Evolutionary conservation across 2,888 invertebrate species (phyloP).

Genomic region (Dryocosmus kuriphilus): DNA sequence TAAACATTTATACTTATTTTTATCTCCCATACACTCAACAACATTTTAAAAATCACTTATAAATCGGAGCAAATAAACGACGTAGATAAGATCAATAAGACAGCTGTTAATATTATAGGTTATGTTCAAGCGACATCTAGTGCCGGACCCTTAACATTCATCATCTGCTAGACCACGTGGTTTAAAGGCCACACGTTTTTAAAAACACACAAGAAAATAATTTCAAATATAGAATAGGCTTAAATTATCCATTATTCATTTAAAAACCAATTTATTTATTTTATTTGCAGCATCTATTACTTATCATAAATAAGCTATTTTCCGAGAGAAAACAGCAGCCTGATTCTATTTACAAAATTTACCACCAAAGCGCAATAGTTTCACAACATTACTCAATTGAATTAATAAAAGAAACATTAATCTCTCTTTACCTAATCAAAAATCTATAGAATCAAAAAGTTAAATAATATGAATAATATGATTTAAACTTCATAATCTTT

Average conservation of each 20-base stretch:
- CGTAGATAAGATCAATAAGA: too few relatives aligned
- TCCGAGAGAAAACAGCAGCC: too few relatives aligned
- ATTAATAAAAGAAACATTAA: too few relatives aligned
- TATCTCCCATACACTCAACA: not conserved
- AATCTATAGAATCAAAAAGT: too few relatives aligned
- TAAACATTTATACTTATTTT: not conserved
- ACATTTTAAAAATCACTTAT: not conserved
- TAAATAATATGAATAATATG: too few relatives aligned
- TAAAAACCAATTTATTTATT: not conserved
- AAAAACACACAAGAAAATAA: not conserved
- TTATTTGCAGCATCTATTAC: too few relatives aligned
- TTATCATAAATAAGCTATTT: not conserved
- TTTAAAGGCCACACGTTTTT: not conserved
- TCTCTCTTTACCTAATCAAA: too few relatives aligned
- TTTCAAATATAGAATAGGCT: not conserved
- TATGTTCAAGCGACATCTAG: not conserved
- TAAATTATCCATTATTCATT: not conserved
- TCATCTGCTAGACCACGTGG: constrained; percentile 7
- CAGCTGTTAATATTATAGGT: not conserved
- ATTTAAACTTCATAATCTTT: too few relatives aligned
- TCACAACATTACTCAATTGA: too few relatives aligned
- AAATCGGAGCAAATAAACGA: not conserved
- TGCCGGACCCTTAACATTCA: not conserved
- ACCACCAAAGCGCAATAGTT: too few relatives aligned
- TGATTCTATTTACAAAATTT: too few relatives aligned